phyloP scores from a whole-genome alignment of 2,888 invertebrate species.

The Sepioteuthis lessoniana region DNA sequence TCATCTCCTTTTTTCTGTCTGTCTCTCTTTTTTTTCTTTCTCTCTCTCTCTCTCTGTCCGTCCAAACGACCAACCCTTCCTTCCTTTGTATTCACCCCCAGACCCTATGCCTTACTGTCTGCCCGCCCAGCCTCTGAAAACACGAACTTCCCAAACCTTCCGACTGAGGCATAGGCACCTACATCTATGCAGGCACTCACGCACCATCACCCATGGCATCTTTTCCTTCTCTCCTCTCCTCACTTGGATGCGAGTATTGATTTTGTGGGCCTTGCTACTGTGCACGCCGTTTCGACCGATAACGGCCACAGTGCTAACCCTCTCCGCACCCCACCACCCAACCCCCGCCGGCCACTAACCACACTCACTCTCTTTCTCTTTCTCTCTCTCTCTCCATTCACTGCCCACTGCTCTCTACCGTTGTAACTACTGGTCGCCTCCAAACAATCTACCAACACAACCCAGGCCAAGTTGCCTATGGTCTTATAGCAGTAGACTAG shows the following conservation, averaged over 20 bases:
- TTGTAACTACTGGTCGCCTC: conserved; percentile 23
- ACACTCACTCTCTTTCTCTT: background rate
- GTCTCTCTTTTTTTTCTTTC: background rate
- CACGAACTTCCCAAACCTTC: conserved; percentile 21
- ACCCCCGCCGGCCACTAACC: background rate
- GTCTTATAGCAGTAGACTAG: conserved; percentile 2
- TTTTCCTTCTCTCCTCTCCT: conserved; percentile 33
- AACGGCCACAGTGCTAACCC: conserved; percentile 33
- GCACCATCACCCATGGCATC: conserved; percentile 19
- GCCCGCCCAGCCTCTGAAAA: conserved; percentile 16
- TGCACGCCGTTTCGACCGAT: conserved; percentile 13
- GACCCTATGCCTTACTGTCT: background rate
- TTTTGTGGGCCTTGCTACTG: conserved; percentile 23
- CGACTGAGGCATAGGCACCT: conserved; percentile 21
- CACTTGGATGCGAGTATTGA: conserved; percentile 33
- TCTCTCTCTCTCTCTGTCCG: background rate
- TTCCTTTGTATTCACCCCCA: background rate
- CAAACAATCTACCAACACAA: conserved; percentile 23
- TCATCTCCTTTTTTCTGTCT: background rate
- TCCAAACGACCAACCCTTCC: conserved; percentile 25
- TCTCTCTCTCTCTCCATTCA: background rate
- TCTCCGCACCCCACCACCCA: background rate
- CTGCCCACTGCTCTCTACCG: conserved; percentile 20
- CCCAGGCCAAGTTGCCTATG: conserved; percentile 33
- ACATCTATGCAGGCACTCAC: background rate